phyloP scores from a whole-genome alignment of 2,113 vertebrate genomes.

The Argyrosomus japonicus region DNA sequence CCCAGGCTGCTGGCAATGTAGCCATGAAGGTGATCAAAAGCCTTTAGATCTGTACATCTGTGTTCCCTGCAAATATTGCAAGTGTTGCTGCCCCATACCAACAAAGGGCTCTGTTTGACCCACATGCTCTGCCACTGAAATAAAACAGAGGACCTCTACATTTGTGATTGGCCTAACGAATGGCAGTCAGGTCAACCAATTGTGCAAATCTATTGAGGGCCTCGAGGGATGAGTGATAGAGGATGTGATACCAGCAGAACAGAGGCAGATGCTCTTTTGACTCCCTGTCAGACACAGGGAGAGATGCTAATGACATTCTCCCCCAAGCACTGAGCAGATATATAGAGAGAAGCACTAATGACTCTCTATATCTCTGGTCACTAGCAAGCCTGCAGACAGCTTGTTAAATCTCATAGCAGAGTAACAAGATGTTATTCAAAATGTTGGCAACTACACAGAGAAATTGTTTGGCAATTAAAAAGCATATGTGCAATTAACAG shows the following conservation, averaged over 20 bases:
- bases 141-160: conserved; percentile 43
- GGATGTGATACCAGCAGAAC: conserved; percentile 52
- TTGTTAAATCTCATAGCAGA: conserved; percentile 68
- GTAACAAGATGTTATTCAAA: conserved; percentile 55
- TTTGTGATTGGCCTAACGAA: conserved; percentile 54
- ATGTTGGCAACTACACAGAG: conserved; percentile 32
- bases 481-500: conserved; percentile 36
- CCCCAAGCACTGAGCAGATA: conserved; percentile 60
- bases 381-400: conserved; percentile 49
- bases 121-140: conserved; percentile 24
- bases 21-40: conserved; percentile 53
- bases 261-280: conserved; percentile 68
- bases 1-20: conserved; percentile 20
- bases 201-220: conserved; percentile 18
- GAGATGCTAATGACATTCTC: conserved; percentile 68
- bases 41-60: conserved; percentile 42
- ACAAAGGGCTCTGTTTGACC: conserved; percentile 39
- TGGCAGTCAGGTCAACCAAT: conserved; percentile 47
- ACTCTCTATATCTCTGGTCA: conserved; percentile 63
- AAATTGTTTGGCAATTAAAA: conserved; percentile 49
- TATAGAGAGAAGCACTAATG: conserved; percentile 63
- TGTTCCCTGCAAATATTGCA: conserved; percentile 37
- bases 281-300: conserved; percentile 60
- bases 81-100: conserved; percentile 6
- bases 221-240: conserved; percentile 54